Percentiles rank a stretch among this genome's conserved stretches.
Conservation (phyloP, 2,888 invertebrate species). For the Caradrina kadenii region DNA sequence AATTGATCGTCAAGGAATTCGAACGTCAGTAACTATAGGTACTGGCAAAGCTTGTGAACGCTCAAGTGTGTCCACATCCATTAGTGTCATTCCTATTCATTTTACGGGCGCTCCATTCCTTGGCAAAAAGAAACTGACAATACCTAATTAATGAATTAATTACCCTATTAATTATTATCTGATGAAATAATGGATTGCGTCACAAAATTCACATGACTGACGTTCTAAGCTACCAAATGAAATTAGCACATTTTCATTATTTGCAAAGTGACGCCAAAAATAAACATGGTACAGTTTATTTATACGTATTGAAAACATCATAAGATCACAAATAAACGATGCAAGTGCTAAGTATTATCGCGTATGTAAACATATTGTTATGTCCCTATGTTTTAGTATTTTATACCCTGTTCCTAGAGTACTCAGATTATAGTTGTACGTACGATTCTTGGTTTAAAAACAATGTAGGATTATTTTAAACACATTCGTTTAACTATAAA, state of each 20-base stretch:
- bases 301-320: conserved; percentile 24
- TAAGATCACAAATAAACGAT: conserved; percentile 21
- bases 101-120: conserved; percentile 19
- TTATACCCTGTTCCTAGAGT: background rate
- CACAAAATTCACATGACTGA: conserved; percentile 11
- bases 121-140: conserved; percentile 22
- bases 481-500: background rate
- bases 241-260: conserved; percentile 13
- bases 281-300: conserved; percentile 21
- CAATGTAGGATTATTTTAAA: background rate
- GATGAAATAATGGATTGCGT: conserved; percentile 11
- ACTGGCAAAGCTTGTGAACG: background rate
- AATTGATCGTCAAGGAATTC: conserved; percentile 8
- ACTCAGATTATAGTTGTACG: background rate
- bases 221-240: background rate
- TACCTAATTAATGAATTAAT: background rate
- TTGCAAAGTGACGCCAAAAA: conserved; percentile 21
- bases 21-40: background rate
- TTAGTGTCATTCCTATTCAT: conserved; percentile 1
- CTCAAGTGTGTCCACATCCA: background rate
- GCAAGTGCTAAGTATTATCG: conserved; percentile 10
- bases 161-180: conserved; percentile 3
- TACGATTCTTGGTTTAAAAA: background rate
- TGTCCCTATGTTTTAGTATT: background rate
- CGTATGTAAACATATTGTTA: background rate